phyloP scores from a whole-genome alignment of 2,797 vertebrate species.

The Epinephelus awoara region DNA sequence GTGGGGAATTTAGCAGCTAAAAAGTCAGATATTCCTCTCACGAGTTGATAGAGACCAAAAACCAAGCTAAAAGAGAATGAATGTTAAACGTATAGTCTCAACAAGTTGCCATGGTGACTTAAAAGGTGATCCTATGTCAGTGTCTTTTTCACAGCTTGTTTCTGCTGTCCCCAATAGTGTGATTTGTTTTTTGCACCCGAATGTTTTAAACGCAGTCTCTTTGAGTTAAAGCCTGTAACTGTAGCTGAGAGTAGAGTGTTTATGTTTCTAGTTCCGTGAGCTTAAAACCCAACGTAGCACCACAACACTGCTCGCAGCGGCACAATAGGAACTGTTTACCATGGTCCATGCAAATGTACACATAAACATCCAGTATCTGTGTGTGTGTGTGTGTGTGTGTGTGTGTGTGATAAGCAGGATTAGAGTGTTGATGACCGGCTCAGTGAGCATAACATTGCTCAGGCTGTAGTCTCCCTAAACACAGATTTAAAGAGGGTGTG shows the following conservation, averaged over 20 bases:
- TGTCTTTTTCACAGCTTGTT: not conserved
- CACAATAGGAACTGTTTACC: slow-evolving; percentile 48
- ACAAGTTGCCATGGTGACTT: not conserved
- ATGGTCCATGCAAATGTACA: slow-evolving; percentile 30
- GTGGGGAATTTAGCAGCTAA: not conserved
- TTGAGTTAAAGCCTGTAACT: not conserved
- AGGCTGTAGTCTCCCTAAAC: slow-evolving; percentile 39
- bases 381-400: slow-evolving; percentile 26
- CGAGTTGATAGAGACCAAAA: not conserved
- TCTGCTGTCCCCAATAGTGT: not conserved
- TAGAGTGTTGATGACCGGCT: slow-evolving; percentile 48
- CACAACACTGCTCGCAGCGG: slow-evolving; percentile 11
- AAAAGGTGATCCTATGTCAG: not conserved
- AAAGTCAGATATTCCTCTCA: not conserved
- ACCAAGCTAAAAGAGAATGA: not conserved
- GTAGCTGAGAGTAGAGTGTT: slow-evolving; percentile 37
- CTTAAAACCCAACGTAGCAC: slow-evolving; percentile 32
- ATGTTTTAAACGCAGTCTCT: slow-evolving; percentile 8
- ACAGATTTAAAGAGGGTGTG: slow-evolving; percentile 15
- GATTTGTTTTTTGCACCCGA: not conserved
- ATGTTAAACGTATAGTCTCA: not conserved
- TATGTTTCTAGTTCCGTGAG: slow-evolving; percentile 49
- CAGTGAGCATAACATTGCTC: slow-evolving; percentile 57
- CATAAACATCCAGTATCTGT: slow-evolving; percentile 53
- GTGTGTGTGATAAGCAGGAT: slow-evolving; percentile 56